Conservation (phyloP, 1,140 invertebrate species). For the Orius insidiosus region DNA sequence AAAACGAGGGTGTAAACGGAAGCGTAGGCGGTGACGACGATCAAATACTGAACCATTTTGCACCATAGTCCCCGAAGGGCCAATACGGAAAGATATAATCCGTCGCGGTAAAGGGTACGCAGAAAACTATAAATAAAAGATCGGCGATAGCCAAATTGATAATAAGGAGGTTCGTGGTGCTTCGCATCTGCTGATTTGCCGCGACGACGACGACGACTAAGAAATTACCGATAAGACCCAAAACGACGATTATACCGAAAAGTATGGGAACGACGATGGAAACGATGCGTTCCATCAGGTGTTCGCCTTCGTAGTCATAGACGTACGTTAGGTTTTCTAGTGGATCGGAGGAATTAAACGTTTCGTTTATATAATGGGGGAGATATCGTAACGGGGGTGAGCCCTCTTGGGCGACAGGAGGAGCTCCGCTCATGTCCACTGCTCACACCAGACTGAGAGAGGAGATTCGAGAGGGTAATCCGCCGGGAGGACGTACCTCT, state of each 20-base stretch:
- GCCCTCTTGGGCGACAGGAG: too few relatives aligned
- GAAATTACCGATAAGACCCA: slow-evolving; percentile 76
- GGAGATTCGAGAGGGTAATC: too few relatives aligned
- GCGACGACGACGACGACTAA: slow-evolving; percentile 57
- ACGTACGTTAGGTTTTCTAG: too few relatives aligned
- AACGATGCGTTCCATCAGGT: slow-evolving; percentile 38
- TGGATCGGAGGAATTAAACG: too few relatives aligned
- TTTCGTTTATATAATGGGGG: too few relatives aligned
- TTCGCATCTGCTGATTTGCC: slow-evolving; percentile 77
- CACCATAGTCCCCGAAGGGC: slow-evolving; percentile 87
- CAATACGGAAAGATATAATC: slow-evolving; percentile 74
- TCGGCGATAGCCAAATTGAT: slow-evolving; percentile 79
- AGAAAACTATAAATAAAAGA: slow-evolving; percentile 85
- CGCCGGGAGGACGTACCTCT: too few relatives aligned
- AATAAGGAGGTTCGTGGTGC: slow-evolving; percentile 83
- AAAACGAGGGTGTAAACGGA: slow-evolving; percentile 88
- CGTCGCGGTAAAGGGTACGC: slow-evolving; percentile 82
- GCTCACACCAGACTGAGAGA: too few relatives aligned
- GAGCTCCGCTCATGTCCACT: too few relatives aligned
- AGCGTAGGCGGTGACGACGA: slow-evolving; percentile 79
- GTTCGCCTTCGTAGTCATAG: too few relatives aligned
- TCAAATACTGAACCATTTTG: slow-evolving; percentile 67
- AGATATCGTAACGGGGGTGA: too few relatives aligned
- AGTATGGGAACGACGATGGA: slow-evolving; percentile 63
- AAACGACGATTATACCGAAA: slow-evolving; percentile 71